Conservation (phyloP, 1,140 invertebrate species). For the Caenorhabditis latens region DNA sequence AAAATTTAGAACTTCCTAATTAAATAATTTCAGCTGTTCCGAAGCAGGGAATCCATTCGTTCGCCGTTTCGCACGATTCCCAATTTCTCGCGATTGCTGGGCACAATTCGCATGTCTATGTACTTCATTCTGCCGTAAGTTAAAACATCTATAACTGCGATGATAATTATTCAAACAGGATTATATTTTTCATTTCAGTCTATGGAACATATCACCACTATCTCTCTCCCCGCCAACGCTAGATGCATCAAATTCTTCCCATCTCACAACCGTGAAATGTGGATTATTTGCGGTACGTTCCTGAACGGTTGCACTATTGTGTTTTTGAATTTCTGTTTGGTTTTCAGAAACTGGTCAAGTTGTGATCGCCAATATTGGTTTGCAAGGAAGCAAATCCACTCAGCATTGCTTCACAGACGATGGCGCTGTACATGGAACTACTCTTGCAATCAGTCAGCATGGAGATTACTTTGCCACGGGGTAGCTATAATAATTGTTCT, state of each 20-base stretch:
- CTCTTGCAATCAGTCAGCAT: constrained; percentile 41
- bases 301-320: too few relatives aligned
- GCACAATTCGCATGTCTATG: constrained; percentile 33
- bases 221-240: constrained; percentile 25
- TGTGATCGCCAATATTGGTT: constrained; percentile 14
- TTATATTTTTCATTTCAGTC: constrained; percentile 2
- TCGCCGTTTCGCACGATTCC: constrained; percentile 27
- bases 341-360: constrained; percentile 18
- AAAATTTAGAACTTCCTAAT: too few relatives aligned
- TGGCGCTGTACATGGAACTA: constrained; percentile 31
- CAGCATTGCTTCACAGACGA: constrained; percentile 33
- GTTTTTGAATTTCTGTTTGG: too few relatives aligned
- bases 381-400: not conserved
- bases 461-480: constrained; percentile 41
- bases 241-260: constrained; percentile 29
- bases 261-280: constrained; percentile 21
- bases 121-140: constrained; percentile 7
- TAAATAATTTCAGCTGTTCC: not conserved
- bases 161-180: not conserved
- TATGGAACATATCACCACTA: constrained; percentile 23
- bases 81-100: constrained; percentile 27
- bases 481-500: not conserved
- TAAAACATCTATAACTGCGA: too few relatives aligned
- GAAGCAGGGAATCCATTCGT: constrained; percentile 1
- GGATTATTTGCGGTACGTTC: constrained; percentile 33